Percentiles rank a stretch among this genome's conserved stretches.
phyloP scores from a whole-genome alignment of 2,888 invertebrate genomes.

The Sycophila texana region DNA sequence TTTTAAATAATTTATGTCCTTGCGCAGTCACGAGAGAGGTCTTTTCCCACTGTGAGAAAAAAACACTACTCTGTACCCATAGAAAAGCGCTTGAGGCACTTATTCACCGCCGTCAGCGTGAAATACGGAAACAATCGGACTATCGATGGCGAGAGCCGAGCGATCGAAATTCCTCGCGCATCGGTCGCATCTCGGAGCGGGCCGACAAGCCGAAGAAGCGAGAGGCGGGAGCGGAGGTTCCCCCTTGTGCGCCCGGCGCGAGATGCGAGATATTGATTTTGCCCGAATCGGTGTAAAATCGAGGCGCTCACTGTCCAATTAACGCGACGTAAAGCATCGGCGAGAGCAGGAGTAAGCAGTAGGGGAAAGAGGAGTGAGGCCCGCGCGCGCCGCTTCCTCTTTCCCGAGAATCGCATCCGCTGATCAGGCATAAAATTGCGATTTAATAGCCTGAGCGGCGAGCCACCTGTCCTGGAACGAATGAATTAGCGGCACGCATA shows the following conservation, averaged over 20 bases:
- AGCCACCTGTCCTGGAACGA: slow-evolving; percentile 70
- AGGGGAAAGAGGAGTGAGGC: no score
- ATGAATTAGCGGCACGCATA: slow-evolving; percentile 64
- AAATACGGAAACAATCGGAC: slow-evolving; percentile 20
- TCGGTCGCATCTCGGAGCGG: slow-evolving; percentile 7
- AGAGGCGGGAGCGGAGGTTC: not conserved
- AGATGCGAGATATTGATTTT: slow-evolving; percentile 53
- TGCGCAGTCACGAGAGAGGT: no score
- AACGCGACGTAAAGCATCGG: slow-evolving; percentile 59
- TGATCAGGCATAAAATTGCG: slow-evolving; percentile 72
- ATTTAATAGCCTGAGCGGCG: slow-evolving; percentile 67
- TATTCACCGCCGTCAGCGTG: not conserved
- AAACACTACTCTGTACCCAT: no score
- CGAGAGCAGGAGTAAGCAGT: no score
- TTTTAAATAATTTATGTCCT: no score
- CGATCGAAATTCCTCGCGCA: slow-evolving; percentile 12
- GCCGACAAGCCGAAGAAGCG: not conserved
- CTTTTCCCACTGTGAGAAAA: no score
- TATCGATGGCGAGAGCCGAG: not conserved
- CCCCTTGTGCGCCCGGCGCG: not conserved
- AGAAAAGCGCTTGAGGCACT: slow-evolving; percentile 5
- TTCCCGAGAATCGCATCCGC: slow-evolving; percentile 55
- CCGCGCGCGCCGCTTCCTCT: slow-evolving; percentile 14
- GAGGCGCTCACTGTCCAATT: slow-evolving; percentile 59
- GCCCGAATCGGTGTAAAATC: slow-evolving; percentile 54